A percentile compares a stretch with the other conserved stretches of the same genome.
Conservation (phyloP, 1,140 invertebrate species). For the Acromyrmex echinatior region DNA sequence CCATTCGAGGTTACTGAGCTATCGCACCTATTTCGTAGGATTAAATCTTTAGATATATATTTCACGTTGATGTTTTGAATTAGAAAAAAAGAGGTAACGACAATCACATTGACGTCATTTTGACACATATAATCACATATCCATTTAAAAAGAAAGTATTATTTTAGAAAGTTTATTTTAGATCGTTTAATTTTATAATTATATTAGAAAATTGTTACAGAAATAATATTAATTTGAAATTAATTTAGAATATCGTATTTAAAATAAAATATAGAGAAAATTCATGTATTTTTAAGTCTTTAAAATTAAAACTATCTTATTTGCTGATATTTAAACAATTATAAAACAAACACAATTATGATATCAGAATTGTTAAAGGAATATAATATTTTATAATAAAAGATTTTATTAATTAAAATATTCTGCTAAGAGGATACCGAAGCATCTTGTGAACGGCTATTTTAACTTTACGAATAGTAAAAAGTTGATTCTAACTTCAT, state of each 20-base stretch:
- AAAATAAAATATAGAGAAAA: neutral
- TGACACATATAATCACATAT: neutral
- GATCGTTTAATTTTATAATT: neutral
- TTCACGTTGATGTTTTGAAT: neutral
- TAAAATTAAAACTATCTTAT: neutral
- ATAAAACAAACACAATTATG: neutral
- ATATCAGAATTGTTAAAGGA: neutral
- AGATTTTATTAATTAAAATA: slow-evolving; percentile 10
- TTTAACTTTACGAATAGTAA: slow-evolving; percentile 25
- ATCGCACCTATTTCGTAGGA: slow-evolving; percentile 39
- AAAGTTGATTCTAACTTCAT: slow-evolving; percentile 62
- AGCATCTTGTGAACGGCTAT: slow-evolving; percentile 32
- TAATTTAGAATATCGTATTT: neutral
- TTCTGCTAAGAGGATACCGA: slow-evolving; percentile 11
- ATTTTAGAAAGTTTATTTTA: neutral
- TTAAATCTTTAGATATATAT: slow-evolving; percentile 36
- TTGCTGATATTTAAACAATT: neutral
- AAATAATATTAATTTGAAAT: neutral
- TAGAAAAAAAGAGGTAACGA: slow-evolving; percentile 3
- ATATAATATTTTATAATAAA: neutral
- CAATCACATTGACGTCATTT: neutral
- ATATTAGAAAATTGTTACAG: neutral
- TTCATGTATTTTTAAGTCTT: neutral
- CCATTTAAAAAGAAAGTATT: neutral
- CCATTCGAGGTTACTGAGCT: slow-evolving; percentile 55